Evolutionary conservation across 37 sponge, comb jelly and placozoan species (phyloP).

Genomic region (Petrosia ficiformis): DNA sequence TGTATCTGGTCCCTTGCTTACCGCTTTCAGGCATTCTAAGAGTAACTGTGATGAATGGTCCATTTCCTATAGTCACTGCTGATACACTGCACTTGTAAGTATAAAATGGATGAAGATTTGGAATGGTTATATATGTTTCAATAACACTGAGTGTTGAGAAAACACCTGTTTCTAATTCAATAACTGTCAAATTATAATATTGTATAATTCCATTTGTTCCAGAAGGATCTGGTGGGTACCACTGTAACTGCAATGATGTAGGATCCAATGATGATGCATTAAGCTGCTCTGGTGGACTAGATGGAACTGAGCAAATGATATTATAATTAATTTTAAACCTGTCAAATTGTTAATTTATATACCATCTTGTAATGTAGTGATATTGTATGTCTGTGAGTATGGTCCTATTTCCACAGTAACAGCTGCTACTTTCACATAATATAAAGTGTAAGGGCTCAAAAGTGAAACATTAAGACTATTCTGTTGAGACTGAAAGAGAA

Average conservation of each 20-base stretch:
- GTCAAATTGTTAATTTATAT: too few relatives aligned
- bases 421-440: conserved; percentile 20
- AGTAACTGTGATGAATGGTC: not conserved
- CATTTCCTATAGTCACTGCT: conserved; percentile 10
- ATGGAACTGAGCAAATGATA: too few relatives aligned
- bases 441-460: conserved; percentile 3
- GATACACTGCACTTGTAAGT: not conserved
- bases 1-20: not conserved
- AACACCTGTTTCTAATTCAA: conserved; percentile 34
- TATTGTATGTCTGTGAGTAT: not conserved
- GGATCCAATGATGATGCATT: too few relatives aligned
- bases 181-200: conserved; percentile 26
- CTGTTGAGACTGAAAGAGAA: not conserved
- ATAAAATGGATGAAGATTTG: not conserved
- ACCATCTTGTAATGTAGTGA: conserved; percentile 34
- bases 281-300: too few relatives aligned
- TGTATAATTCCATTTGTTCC: conserved; percentile 29
- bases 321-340: too few relatives aligned
- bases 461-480: not conserved
- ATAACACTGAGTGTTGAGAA: not conserved
- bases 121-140: not conserved
- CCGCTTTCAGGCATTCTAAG: conserved; percentile 46
- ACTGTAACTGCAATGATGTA: too few relatives aligned
- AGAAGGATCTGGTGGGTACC: too few relatives aligned
- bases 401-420: conserved; percentile 26